These are phyloP conservation scores for Ormyrus thymus DNA, from an alignment of 2,888 invertebrate species.

Conservation along the genomic window DNA sequence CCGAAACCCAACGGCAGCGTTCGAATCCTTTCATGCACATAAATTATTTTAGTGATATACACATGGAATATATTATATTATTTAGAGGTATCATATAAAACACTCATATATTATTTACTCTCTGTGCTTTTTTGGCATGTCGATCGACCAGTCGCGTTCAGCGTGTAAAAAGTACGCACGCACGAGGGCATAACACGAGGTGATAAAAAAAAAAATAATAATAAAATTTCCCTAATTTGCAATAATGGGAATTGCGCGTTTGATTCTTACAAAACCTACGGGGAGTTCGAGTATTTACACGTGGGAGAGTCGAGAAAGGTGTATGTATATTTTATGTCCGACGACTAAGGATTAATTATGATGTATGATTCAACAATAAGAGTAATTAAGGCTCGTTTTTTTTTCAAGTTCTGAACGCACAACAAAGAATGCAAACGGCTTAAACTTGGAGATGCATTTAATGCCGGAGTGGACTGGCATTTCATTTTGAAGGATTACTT, in stretches of 20 bases:
- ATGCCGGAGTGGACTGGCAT: neutral
- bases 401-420: neutral
- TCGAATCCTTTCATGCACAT: slow-evolving; percentile 21
- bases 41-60: slow-evolving; percentile 31
- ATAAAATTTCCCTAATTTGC: slow-evolving; percentile 40
- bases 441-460: slow-evolving; percentile 6
- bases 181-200: slow-evolving; percentile 38
- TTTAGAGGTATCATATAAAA: slow-evolving; percentile 58
- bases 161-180: slow-evolving; percentile 42
- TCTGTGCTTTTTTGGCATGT: slow-evolving; percentile 69
- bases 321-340: slow-evolving; percentile 16
- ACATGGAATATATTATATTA: slow-evolving; percentile 48
- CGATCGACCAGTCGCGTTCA: slow-evolving; percentile 67
- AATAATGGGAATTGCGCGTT: slow-evolving; percentile 9
- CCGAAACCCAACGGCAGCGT: neutral
- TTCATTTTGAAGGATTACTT: neutral
- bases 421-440: neutral
- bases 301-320: slow-evolving; percentile 29
- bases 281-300: slow-evolving; percentile 48
- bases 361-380: slow-evolving; percentile 28
- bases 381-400: slow-evolving; percentile 1
- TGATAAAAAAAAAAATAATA: slow-evolving; percentile 16
- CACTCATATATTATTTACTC: slow-evolving; percentile 56
- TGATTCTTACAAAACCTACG: slow-evolving; percentile 35
- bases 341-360: slow-evolving; percentile 16